Conservation (phyloP, 1,140 invertebrate species). For the Meloidogyne exigua region DNA sequence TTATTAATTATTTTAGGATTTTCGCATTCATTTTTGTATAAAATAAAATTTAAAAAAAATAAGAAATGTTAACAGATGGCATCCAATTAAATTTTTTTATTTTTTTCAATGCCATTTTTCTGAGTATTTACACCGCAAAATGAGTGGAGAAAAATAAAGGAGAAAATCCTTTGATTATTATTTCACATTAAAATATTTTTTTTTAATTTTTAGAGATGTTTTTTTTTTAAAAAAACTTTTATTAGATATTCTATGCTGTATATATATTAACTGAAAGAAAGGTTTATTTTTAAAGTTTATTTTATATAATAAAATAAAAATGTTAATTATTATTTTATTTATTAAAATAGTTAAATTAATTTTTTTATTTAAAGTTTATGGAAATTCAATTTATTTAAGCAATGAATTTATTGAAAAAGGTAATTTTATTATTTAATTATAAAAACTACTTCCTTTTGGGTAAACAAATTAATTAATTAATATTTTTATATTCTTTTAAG, state of each 20-base stretch:
- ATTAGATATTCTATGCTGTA: too few relatives aligned
- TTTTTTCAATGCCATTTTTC: not conserved
- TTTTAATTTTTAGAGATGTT: not conserved
- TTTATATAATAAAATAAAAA: not conserved
- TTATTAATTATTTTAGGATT: not conserved
- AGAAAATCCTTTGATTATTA: not conserved
- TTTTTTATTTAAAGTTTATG: not conserved
- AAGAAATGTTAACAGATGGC: not conserved
- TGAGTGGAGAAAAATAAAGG: not conserved
- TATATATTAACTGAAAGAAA: too few relatives aligned
- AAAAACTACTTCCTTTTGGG: too few relatives aligned
- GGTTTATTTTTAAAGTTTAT: not conserved
- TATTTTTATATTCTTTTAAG: too few relatives aligned
- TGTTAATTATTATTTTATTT: not conserved
- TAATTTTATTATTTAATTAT: not conserved
- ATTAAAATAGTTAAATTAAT: not conserved
- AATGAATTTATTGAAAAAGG: constrained; percentile 1
- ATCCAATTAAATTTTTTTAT: not conserved
- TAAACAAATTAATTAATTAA: not conserved
- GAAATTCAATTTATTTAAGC: not conserved
- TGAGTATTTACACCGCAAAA: not conserved
- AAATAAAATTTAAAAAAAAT: not conserved
- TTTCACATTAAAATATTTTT: not conserved
- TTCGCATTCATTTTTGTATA: too few relatives aligned
- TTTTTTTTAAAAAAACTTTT: not conserved